Percentiles rank a stretch among this genome's conserved stretches.
Conservation (phyloP, 2,797 vertebrate genomes). For the Melanotaenia nigrans region DNA sequence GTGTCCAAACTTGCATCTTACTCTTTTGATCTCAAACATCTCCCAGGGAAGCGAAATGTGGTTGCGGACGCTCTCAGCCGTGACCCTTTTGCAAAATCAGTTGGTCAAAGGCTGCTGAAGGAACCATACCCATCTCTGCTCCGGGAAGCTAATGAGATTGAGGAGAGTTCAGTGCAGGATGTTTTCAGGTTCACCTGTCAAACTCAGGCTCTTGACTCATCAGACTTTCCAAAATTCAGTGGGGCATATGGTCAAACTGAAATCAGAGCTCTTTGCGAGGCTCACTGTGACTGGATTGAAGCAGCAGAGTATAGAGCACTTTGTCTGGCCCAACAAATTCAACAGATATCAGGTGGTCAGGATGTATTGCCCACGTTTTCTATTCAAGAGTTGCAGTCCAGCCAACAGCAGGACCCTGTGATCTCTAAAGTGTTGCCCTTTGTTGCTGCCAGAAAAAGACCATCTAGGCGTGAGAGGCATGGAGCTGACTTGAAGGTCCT, state of each 20-base stretch:
- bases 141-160: neutral
- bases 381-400: neutral
- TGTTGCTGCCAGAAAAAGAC: conserved; percentile 1
- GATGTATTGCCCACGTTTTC: neutral
- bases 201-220: neutral
- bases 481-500: neutral
- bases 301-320: neutral
- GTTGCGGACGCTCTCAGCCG: neutral
- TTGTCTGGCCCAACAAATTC: neutral
- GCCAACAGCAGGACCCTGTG: neutral
- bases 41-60: no score
- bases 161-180: neutral
- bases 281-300: neutral
- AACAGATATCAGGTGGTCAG: neutral
- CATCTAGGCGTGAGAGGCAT: neutral
- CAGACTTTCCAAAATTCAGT: no score
- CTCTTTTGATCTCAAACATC: no score
- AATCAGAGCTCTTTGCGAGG: conserved; percentile 1
- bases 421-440: neutral
- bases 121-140: neutral
- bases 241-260: neutral
- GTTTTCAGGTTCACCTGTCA: conserved; percentile 3
- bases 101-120: neutral
- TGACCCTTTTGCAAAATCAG: neutral
- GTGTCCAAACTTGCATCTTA: no score